phyloP scores from a whole-genome alignment of 1,140 invertebrate genomes.

The Bombus picipes region DNA sequence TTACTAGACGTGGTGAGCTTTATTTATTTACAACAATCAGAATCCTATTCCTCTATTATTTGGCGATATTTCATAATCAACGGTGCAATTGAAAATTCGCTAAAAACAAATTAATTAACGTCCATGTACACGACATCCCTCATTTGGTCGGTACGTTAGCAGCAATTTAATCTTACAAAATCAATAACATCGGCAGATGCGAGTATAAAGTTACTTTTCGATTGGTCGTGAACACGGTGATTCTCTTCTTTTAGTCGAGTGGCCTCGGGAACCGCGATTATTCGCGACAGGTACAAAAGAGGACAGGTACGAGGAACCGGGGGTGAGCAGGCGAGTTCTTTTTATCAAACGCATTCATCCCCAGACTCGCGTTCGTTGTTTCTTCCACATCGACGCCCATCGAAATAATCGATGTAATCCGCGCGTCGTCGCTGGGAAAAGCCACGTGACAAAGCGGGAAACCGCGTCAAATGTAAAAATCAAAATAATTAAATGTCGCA shows the following conservation, averaged over 20 bases:
- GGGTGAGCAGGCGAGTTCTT: background rate
- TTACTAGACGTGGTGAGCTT: background rate
- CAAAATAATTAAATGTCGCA: constrained; percentile 51
- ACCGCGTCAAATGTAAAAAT: constrained; percentile 29
- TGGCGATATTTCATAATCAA: background rate
- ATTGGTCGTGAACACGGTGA: background rate
- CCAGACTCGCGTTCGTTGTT: background rate
- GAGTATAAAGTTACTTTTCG: background rate
- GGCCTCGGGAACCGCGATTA: background rate
- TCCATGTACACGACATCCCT: background rate
- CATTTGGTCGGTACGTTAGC: background rate
- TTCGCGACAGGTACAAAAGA: background rate
- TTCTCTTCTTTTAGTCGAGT: background rate
- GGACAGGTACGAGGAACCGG: background rate
- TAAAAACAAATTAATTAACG: constrained; percentile 21
- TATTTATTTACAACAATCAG: background rate
- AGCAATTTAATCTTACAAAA: constrained; percentile 11
- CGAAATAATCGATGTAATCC: constrained; percentile 31
- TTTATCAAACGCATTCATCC: constrained; percentile 15
- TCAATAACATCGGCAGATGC: constrained; percentile 8
- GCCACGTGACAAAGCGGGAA: constrained; percentile 5
- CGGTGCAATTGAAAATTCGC: background rate
- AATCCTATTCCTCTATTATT: background rate
- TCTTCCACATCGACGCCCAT: constrained; percentile 10
- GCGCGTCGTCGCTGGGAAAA: background rate